phyloP scores from a whole-genome alignment of 2,113 vertebrate genomes.

The Anas platyrhynchos region DNA sequence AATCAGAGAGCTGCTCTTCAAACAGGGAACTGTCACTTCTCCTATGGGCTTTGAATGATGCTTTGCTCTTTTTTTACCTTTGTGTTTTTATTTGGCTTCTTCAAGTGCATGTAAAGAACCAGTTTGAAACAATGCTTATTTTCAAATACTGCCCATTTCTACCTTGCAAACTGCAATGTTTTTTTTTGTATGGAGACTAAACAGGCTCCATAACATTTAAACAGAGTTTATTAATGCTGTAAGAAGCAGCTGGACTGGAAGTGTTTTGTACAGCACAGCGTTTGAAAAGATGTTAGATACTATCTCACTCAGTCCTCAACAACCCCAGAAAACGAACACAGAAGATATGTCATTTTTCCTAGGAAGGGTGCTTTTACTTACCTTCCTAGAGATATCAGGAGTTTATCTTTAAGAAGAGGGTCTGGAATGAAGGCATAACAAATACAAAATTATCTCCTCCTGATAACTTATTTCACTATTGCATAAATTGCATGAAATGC shows the following conservation, averaged over 20 bases:
- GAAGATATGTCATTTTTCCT: background rate
- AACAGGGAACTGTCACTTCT: background rate
- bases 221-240: background rate
- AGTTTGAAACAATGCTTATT: background rate
- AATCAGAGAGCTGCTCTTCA: conserved; percentile 6
- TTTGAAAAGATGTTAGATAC: background rate
- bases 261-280: background rate
- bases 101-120: background rate
- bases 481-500: conserved; percentile 10
- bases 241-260: conserved; percentile 22
- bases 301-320: background rate
- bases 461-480: background rate
- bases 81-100: background rate
- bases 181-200: background rate
- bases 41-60: background rate
- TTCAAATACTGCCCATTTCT: background rate
- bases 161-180: background rate
- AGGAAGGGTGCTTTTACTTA: background rate
- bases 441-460: background rate
- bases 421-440: background rate
- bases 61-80: background rate
- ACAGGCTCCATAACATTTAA: background rate
- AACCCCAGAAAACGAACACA: background rate
- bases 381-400: background rate
- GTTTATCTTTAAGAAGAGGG: background rate